These are phyloP conservation scores for Pomatorhinus ruficollis DNA, from an alignment of 2,113 vertebrate species.

Conservation along the genomic window DNA sequence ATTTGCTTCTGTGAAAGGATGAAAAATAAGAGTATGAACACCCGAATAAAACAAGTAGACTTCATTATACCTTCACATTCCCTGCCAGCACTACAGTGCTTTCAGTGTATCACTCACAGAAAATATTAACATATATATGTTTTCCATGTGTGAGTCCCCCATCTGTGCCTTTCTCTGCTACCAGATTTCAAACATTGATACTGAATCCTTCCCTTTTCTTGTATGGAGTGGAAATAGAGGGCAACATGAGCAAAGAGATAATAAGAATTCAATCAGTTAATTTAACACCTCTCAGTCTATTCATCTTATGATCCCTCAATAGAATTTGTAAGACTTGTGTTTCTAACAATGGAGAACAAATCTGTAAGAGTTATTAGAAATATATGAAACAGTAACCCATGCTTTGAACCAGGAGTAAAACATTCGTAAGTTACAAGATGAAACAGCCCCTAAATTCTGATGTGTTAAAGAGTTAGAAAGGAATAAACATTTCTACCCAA, in stretches of 20 bases:
- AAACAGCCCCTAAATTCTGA: not conserved
- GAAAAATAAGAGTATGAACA: conserved; percentile 1
- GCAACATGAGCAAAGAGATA: not conserved
- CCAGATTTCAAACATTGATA: not conserved
- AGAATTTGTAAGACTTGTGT: not conserved
- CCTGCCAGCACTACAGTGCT: not conserved
- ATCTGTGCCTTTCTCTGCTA: not conserved
- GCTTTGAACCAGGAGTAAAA: not conserved
- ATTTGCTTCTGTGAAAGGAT: conserved; percentile 86
- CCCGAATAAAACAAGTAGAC: not conserved
- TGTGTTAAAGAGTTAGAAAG: not conserved
- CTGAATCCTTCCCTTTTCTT: not conserved
- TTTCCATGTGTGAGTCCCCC: not conserved
- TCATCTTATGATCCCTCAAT: not conserved
- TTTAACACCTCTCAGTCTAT: not conserved
- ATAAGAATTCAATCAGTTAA: not conserved
- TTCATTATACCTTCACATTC: not conserved
- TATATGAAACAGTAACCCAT: not conserved
- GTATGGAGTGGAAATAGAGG: not conserved
- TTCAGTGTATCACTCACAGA: not conserved
- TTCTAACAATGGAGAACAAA: not conserved
- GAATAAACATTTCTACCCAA: not conserved
- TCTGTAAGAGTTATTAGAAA: not conserved
- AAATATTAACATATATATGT: not conserved
- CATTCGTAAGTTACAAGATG: not conserved